These are phyloP conservation scores for Trachemys scripta DNA, from an alignment of 2,113 vertebrate species.

Conservation along the genomic window DNA sequence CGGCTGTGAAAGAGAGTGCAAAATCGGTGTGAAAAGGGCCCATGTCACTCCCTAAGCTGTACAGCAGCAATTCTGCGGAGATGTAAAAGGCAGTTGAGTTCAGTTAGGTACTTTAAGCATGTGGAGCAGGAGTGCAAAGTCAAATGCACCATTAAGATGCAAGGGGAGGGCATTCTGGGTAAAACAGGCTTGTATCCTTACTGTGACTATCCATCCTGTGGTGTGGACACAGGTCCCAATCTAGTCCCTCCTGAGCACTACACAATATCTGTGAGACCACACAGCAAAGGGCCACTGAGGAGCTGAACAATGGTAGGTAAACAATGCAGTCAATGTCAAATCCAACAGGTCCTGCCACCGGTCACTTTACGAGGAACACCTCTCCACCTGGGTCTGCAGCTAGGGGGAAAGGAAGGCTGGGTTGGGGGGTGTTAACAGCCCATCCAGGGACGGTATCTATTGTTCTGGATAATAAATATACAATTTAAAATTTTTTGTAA, in stretches of 20 bases:
- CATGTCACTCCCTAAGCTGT: constrained; percentile 1
- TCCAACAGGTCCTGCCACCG: neutral
- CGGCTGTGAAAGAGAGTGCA: neutral
- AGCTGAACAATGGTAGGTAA: neutral
- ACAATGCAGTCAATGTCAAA: accelerated
- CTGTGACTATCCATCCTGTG: neutral
- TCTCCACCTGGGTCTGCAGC: neutral
- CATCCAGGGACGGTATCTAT: neutral
- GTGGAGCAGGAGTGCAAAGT: constrained; percentile 39
- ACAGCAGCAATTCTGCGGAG: neutral
- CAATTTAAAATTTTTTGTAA: no score
- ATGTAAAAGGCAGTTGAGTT: constrained; percentile 50
- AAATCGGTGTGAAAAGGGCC: neutral
- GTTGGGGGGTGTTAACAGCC: neutral
- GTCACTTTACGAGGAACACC: neutral
- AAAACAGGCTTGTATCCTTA: neutral
- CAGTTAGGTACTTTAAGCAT: neutral
- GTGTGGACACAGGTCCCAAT: neutral
- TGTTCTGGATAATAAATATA: no score
- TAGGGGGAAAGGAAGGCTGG: neutral
- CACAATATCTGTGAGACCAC: accelerated
- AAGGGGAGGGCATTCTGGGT: constrained; percentile 13
- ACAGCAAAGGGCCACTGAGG: accelerated
- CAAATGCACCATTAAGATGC: constrained; percentile 13
- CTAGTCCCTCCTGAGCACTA: neutral